These are phyloP conservation scores for Vandiemenella viatica DNA, from an alignment of 2,888 invertebrate species.

Conservation along the genomic window DNA sequence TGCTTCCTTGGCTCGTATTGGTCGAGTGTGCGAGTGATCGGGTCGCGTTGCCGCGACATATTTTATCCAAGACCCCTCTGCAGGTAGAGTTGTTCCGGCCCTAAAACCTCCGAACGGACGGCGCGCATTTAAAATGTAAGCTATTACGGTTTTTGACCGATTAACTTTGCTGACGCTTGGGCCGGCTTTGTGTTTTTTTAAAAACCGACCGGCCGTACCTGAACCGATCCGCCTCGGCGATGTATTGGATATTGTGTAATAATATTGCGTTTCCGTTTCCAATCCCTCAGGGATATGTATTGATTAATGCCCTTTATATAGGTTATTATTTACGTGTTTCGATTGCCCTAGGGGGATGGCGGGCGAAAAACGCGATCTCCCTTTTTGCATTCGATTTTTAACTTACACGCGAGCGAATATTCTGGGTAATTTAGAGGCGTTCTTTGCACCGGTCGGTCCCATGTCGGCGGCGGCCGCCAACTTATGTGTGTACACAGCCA, in stretches of 20 bases:
- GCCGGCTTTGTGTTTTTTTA: conserved; percentile 3
- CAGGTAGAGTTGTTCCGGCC: neutral
- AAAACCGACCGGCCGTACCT: neutral
- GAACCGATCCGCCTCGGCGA: neutral
- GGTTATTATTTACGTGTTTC: conserved; percentile 5
- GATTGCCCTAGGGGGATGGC: conserved; percentile 1
- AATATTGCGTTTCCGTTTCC: conserved; percentile 5
- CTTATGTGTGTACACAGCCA: neutral
- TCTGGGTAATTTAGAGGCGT: conserved; percentile 2
- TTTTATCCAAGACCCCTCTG: neutral
- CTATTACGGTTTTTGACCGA: conserved; percentile 5
- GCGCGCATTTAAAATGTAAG: conserved; percentile 4
- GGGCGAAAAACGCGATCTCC: too few relatives aligned
- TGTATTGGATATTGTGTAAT: conserved; percentile 5
- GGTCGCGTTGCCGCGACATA: neutral
- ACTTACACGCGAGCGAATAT: conserved; percentile 4
- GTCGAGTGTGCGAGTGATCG: too few relatives aligned
- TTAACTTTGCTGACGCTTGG: conserved; percentile 4
- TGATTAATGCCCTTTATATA: conserved; percentile 5
- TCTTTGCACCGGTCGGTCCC: neutral
- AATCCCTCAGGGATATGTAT: conserved; percentile 5
- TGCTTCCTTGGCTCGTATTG: too few relatives aligned
- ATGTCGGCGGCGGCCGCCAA: neutral
- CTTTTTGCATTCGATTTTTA: conserved; percentile 4
- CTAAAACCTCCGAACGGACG: neutral